phyloP scores from a whole-genome alignment of 2,113 vertebrate species.

The Hepsetus odoe region DNA sequence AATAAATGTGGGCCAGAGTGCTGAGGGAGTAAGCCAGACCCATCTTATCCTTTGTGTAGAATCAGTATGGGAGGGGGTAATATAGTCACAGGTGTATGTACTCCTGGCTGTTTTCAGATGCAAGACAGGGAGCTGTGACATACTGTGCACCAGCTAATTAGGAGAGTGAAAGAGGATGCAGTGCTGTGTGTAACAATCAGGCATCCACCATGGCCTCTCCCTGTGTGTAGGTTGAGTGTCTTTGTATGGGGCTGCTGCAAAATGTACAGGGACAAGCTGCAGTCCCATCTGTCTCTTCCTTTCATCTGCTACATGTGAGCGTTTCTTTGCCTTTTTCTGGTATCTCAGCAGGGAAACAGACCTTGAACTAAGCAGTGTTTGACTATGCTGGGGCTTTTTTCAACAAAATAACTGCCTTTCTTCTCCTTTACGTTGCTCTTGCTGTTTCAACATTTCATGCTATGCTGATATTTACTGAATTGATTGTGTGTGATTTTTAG shows the following conservation, averaged over 20 bases:
- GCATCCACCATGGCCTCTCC: conserved; percentile 1
- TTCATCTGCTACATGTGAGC: conserved; percentile 33
- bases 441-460: background rate
- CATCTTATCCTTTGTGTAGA: conserved; percentile 45
- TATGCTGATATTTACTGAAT: background rate
- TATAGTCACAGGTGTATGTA: conserved; percentile 45
- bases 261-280: conserved; percentile 35
- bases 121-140: conserved; percentile 25
- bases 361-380: conserved; percentile 1
- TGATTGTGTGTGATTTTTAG: background rate
- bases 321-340: conserved; percentile 4
- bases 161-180: conserved; percentile 10
- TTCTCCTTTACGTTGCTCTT: background rate
- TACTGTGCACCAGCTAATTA: conserved; percentile 36
- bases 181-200: conserved; percentile 25
- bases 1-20: conserved; percentile 30
- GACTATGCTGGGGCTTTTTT: background rate
- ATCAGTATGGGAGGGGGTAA: conserved; percentile 4
- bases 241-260: conserved; percentile 30
- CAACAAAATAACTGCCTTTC: background rate
- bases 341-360: conserved; percentile 4
- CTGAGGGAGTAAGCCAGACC: background rate
- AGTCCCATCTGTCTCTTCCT: conserved; percentile 52
- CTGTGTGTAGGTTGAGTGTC: conserved; percentile 2
- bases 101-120: conserved; percentile 36